Percentiles rank a stretch among this genome's conserved stretches.
Evolutionary conservation across 2,113 vertebrate species (phyloP).

Genomic region (Anser brachyrhynchus): DNA sequence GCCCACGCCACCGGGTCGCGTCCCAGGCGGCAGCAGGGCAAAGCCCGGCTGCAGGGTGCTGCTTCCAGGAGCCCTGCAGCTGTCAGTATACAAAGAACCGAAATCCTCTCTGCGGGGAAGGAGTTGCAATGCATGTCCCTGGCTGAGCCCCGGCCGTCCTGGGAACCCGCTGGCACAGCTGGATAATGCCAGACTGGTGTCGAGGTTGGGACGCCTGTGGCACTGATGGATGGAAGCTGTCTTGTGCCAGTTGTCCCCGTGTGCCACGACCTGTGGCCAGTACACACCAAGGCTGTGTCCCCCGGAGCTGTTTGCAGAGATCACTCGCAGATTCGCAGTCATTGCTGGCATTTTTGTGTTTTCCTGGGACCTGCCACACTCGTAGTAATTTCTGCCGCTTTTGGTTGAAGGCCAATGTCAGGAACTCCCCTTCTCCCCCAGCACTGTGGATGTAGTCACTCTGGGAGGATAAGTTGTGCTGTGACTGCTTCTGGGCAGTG

Average conservation of each 20-base stretch:
- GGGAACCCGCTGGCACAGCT: rapidly evolving
- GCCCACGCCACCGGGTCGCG: rapidly evolving
- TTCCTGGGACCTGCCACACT: neutral
- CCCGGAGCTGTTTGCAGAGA: neutral
- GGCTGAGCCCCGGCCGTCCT: rapidly evolving
- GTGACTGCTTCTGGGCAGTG: neutral
- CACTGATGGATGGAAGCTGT: neutral
- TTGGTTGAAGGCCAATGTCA: neutral
- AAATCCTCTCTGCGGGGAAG: neutral
- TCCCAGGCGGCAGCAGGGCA: rapidly evolving
- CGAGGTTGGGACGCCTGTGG: rapidly evolving
- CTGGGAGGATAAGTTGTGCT: neutral
- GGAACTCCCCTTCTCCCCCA: neutral
- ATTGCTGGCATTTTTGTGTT: neutral
- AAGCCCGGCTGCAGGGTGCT: neutral
- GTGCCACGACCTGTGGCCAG: neutral
- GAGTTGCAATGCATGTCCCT: neutral
- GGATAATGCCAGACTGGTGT: rapidly evolving
- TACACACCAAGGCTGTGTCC: neutral
- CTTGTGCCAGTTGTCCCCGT: rapidly evolving
- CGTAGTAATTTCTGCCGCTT: neutral
- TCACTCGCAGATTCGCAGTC: neutral
- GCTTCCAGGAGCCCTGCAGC: neutral
- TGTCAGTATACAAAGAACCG: neutral
- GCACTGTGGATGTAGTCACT: too few relatives aligned